Conservation (phyloP, 2,888 invertebrate species). For the Smittia sp. region DNA sequence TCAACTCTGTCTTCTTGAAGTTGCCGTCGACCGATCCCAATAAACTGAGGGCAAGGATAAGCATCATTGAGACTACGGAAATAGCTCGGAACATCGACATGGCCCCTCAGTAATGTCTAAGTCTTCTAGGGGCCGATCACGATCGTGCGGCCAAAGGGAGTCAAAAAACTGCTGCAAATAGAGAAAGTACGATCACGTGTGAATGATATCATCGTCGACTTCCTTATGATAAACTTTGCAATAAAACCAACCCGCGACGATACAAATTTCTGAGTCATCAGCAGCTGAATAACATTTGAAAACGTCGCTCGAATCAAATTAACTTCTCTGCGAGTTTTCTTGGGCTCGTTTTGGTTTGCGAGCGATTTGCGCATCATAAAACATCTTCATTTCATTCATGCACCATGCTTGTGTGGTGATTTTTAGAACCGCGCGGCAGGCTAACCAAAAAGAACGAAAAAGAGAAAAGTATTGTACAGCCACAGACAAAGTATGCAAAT, state of each 20-base stretch:
- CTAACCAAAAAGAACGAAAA: no score
- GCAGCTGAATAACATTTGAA: slow-evolving; percentile 18
- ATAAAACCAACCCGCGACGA: background rate
- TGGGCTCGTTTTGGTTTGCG: background rate
- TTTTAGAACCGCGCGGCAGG: background rate
- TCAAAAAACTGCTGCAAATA: slow-evolving; percentile 35
- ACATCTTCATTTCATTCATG: slow-evolving; percentile 21
- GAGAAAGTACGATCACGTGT: background rate
- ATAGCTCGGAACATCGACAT: slow-evolving; percentile 29
- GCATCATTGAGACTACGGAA: background rate
- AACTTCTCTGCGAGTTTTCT: background rate
- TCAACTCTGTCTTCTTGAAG: slow-evolving; percentile 58
- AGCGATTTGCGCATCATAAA: slow-evolving; percentile 3
- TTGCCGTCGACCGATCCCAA: slow-evolving; percentile 12
- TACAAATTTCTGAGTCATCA: slow-evolving; percentile 11
- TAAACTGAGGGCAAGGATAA: background rate
- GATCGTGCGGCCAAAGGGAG: slow-evolving; percentile 25
- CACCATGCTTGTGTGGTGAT: slow-evolving; percentile 2
- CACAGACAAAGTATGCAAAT: slow-evolving; percentile 27
- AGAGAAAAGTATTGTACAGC: background rate
- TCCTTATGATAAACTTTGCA: slow-evolving; percentile 6
- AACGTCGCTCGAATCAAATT: background rate
- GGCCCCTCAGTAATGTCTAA: slow-evolving; percentile 35
- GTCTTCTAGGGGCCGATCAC: slow-evolving; percentile 27
- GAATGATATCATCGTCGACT: background rate